Evolutionary conservation across 2,113 vertebrate species (phyloP).

Genomic region (Recurvirostra avosetta): DNA sequence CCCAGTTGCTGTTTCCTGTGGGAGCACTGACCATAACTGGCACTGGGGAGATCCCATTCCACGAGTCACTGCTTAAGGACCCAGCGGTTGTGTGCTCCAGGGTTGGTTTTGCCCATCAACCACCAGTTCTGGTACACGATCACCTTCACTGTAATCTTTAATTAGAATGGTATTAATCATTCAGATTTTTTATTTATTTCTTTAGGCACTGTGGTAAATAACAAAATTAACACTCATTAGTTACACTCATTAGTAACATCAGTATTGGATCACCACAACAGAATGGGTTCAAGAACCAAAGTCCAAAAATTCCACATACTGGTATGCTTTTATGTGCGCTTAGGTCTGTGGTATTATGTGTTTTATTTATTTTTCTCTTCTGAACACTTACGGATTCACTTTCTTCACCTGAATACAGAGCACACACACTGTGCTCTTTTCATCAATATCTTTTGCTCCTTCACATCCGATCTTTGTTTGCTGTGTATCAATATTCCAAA

Average conservation of each 20-base stretch:
- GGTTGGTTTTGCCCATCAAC: neutral
- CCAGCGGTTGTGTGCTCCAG: neutral
- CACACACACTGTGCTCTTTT: neutral
- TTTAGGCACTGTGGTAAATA: neutral
- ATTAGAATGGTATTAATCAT: neutral
- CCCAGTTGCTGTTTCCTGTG: neutral
- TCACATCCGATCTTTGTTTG: neutral
- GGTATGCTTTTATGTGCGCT: neutral
- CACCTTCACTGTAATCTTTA: neutral
- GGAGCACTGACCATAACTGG: neutral
- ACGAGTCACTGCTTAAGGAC: fast-evolving
- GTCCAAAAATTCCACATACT: neutral
- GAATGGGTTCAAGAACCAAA: neutral
- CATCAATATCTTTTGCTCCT: neutral
- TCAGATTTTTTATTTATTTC: neutral
- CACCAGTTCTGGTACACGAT: neutral
- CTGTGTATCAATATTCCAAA: neutral
- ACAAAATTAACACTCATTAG: neutral
- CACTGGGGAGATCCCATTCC: neutral
- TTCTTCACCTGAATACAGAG: neutral
- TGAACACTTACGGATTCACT: neutral
- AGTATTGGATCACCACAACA: neutral
- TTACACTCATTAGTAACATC: neutral
- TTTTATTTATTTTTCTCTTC: neutral
- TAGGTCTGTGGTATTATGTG: neutral